These are phyloP conservation scores for Epistrophe grossulariae DNA, from an alignment of 2,888 invertebrate species.

Conservation along the genomic window DNA sequence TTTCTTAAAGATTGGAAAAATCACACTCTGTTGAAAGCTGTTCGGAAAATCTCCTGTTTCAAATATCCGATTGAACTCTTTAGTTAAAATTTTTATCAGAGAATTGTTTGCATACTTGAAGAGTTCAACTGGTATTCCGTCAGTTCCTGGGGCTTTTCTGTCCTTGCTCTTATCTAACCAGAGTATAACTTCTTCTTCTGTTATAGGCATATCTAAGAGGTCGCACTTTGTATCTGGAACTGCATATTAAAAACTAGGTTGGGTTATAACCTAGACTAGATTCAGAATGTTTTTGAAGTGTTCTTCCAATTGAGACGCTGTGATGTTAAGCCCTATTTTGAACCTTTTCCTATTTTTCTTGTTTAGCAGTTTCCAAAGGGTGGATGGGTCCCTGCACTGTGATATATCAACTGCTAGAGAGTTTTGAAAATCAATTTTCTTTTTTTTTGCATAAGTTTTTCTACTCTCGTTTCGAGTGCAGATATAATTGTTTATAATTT, in stretches of 20 bases:
- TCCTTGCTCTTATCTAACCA: constrained; percentile 1
- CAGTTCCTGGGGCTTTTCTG: constrained; percentile 10
- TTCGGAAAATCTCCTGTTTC: constrained; percentile 2
- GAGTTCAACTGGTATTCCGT: constrained; percentile 7
- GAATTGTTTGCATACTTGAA: constrained; percentile 12
- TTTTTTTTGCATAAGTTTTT: no score
- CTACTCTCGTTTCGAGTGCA: no score
- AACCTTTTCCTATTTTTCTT: not conserved
- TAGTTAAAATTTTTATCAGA: not conserved
- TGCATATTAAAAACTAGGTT: constrained; percentile 1
- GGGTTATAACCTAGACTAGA: not conserved
- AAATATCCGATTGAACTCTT: not conserved
- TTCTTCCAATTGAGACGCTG: not conserved
- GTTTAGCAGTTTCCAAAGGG: constrained; percentile 8
- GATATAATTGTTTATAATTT: no score
- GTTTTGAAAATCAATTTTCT: not conserved
- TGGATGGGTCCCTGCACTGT: constrained; percentile 7
- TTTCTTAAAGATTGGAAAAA: not conserved
- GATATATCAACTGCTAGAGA: constrained; percentile 11
- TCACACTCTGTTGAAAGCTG: no score
- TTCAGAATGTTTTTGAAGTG: constrained; percentile 6
- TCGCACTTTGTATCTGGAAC: constrained; percentile 2
- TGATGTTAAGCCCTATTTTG: not conserved
- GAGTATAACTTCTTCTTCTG: not conserved
- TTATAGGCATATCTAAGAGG: not conserved